Evolutionary conservation across 2,113 vertebrate species (phyloP), one percentile per base, ranked within the genome.

Genomic region (Limnothrissa miodon): DNA sequence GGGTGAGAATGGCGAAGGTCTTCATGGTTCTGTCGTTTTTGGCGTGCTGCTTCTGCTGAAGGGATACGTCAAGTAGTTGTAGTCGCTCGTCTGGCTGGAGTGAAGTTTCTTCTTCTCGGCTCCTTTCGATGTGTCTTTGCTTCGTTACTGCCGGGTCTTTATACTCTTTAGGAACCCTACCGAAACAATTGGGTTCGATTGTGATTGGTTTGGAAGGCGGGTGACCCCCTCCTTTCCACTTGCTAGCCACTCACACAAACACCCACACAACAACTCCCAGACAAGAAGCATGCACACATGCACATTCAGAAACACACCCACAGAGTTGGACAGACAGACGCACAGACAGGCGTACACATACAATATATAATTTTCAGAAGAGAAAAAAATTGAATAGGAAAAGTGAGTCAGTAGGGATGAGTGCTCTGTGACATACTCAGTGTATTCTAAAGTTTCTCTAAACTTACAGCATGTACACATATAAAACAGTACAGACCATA

Each of bases 151-250:
- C 80, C 86, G 88, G 89, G 87, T 90, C 89, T 94, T 91, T 95
- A 93, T 94, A 94, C 88, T 70, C 74, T 78, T 85, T 88, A 91
- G 53, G 83, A 87, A 81, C 89, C 90, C 90, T 8, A 84, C 88
- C 85, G 82, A 81, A 42, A 80, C 86, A 85, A 83, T 79, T 87
- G 90, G 89, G 88, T 81, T 81, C 78, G 48, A 15, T 70, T 91
- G 83, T 89, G 93, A 95, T 95, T 95, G 94, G 94, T 86, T 86
- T 84, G 85, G 81, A 91, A 91, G 84, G 93, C 87, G 74, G 88
- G 91, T 92, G 88, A 92, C 91, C 29, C 66, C 66, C 89, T 93
- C 90, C 86, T 87, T 91, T 88, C 82, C 87, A n/a, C n/a, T n/a
- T n/a, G 86, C 87, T 90, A 86, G 84, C 85, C 88, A 83, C 87